Percentiles rank a stretch among this genome's conserved stretches.
These are phyloP conservation scores for Rissa tridactyla DNA, from an alignment of 2,113 vertebrate species.

Conservation along the genomic window DNA sequence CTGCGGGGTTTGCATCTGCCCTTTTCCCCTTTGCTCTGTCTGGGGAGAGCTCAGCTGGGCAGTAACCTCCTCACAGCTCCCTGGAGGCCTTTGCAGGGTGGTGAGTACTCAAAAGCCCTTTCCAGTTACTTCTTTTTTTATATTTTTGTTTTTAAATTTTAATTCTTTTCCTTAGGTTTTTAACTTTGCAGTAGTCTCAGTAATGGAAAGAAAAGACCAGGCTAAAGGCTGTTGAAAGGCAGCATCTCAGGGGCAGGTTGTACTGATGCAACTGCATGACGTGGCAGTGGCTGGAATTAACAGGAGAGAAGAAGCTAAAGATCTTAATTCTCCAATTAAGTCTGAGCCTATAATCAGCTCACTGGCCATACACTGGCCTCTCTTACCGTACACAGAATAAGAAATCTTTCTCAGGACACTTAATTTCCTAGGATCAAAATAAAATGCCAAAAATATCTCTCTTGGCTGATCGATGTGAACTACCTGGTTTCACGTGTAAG, in stretches of 20 bases:
- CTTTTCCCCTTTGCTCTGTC: neutral
- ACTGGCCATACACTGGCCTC: neutral
- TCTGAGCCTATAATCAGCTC: slow-evolving; percentile 19
- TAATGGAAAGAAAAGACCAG: neutral
- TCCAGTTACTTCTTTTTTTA: neutral
- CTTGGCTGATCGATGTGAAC: neutral
- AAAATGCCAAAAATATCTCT: neutral
- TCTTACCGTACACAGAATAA: neutral
- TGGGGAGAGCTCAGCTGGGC: neutral
- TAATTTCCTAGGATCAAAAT: neutral
- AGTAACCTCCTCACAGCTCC: neutral
- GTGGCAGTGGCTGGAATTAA: neutral
- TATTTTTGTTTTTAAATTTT: neutral
- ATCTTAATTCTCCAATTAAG: neutral
- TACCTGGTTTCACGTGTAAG: neutral
- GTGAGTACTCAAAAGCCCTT: neutral
- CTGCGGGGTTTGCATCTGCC: neutral
- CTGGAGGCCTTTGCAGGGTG: neutral
- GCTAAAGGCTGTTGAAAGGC: neutral
- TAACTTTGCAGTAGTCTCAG: neutral
- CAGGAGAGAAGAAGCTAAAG: neutral
- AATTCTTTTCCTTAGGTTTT: neutral
- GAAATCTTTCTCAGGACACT: neutral
- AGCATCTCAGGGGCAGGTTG: neutral
- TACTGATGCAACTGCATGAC: neutral